Evolutionary conservation across 1,140 invertebrate genomes (phyloP).

Genomic region (Drosophila repletoides): DNA sequence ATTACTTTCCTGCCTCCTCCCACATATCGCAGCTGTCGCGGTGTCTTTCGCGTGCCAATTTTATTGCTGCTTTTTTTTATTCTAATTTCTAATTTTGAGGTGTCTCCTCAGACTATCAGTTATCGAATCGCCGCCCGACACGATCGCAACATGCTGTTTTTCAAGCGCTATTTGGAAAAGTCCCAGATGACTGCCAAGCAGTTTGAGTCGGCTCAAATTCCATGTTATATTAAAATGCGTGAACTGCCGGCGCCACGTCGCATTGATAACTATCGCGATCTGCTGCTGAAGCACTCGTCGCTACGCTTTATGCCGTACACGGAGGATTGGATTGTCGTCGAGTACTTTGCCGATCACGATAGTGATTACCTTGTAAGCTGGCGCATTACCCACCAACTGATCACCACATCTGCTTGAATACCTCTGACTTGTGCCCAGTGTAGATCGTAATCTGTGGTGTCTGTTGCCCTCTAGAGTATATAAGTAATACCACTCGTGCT

Average conservation of each 20-base stretch:
- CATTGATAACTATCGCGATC: conserved; percentile 58
- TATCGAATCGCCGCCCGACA: conserved; percentile 3
- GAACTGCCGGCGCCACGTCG: conserved; percentile 55
- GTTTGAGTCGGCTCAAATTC: conserved; percentile 65
- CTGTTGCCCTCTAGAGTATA: too few species aligned
- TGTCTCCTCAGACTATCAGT: conserved; percentile 14
- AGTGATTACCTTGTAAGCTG: conserved; percentile 74
- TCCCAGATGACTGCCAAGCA: conserved; percentile 65
- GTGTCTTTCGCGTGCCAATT: conserved; percentile 33
- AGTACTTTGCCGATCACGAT: conserved; percentile 76
- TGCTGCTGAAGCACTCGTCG: conserved; percentile 56
- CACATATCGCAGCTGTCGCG: conserved; percentile 4
- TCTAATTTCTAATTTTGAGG: not conserved
- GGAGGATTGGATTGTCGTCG: conserved; percentile 74
- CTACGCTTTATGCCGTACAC: conserved; percentile 56
- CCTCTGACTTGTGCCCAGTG: not conserved
- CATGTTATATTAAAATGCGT: conserved; percentile 75
- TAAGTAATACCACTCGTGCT: not conserved
- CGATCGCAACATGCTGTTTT: conserved; percentile 61
- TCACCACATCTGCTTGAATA: not conserved
- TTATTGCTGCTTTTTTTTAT: not conserved
- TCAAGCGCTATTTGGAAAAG: conserved; percentile 78
- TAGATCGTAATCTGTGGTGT: too few species aligned
- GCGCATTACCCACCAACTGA: not conserved
- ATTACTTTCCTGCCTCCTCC: not conserved